phyloP scores from a whole-genome alignment of 1,140 invertebrate genomes.

The Vollenhovia emeryi region DNA sequence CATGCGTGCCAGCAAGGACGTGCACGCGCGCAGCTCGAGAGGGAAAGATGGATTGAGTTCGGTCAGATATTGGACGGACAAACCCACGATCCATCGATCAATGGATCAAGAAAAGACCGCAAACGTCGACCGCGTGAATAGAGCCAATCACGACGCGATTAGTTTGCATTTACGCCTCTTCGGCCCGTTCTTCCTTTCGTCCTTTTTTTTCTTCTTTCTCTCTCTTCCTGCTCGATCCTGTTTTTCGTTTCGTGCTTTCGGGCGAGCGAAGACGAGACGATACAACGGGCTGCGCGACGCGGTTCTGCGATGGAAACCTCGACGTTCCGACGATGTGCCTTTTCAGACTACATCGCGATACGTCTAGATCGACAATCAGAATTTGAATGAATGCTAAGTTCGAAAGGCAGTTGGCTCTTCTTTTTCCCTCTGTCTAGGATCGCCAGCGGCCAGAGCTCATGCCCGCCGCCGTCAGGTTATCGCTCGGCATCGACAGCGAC shows the following conservation, averaged over 20 bases:
- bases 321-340: slow-evolving; percentile 11
- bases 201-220: neutral
- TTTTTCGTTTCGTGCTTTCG: neutral
- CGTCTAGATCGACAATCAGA: slow-evolving; percentile 42
- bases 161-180: slow-evolving; percentile 62
- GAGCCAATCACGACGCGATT: slow-evolving; percentile 47
- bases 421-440: slow-evolving; percentile 9
- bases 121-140: slow-evolving; percentile 52
- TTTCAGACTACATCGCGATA: slow-evolving; percentile 18
- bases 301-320: neutral
- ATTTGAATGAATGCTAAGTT: slow-evolving; percentile 59
- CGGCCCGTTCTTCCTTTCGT: neutral
- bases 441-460: slow-evolving; percentile 10
- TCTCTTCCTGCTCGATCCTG: neutral
- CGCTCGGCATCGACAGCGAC: slow-evolving; percentile 22
- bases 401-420: neutral
- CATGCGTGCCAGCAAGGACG: neutral
- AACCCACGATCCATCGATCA: slow-evolving; percentile 41
- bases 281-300: neutral
- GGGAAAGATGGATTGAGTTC: slow-evolving; percentile 47
- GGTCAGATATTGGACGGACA: slow-evolving; percentile 43
- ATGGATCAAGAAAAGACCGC: slow-evolving; percentile 57
- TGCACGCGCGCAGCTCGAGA: neutral
- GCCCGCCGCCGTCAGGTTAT: neutral
- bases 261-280: neutral